A percentile compares a stretch with the other conserved stretches of the same genome.
Evolutionary conservation across 1,140 invertebrate genomes (phyloP).

Genomic region (Popillia japonica): DNA sequence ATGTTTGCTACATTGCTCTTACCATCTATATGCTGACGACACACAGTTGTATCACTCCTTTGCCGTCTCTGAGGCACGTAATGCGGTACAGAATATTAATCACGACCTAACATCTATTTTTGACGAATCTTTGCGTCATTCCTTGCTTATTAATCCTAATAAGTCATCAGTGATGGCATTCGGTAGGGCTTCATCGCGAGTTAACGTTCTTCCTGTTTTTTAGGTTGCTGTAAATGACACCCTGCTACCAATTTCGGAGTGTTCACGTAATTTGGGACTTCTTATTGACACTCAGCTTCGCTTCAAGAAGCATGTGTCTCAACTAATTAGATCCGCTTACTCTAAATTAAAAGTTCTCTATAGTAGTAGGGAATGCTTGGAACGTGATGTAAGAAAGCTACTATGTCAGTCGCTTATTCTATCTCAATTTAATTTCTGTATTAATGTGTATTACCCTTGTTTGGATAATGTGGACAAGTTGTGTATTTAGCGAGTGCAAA

Average conservation of each 20-base stretch:
- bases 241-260: not conserved
- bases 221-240: not conserved
- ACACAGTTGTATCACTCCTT: not conserved
- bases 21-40: no score
- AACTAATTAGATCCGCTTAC: not conserved
- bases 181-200: not conserved
- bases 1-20: no score
- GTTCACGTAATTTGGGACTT: not conserved
- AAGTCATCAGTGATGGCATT: not conserved
- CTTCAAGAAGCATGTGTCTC: not conserved
- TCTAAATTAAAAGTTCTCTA: not conserved
- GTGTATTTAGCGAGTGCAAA: no score
- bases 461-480: no score
- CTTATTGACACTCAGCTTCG: not conserved
- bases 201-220: not conserved
- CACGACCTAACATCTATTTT: not conserved
- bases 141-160: not conserved
- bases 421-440: no score
- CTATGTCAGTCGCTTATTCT: no score
- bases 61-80: not conserved
- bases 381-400: no score
- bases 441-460: no score
- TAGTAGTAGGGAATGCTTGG: not conserved
- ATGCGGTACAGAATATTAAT: not conserved
- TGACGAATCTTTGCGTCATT: not conserved